Conservation (phyloP, 1,140 invertebrate species). For the Conus ventricosus region DNA sequence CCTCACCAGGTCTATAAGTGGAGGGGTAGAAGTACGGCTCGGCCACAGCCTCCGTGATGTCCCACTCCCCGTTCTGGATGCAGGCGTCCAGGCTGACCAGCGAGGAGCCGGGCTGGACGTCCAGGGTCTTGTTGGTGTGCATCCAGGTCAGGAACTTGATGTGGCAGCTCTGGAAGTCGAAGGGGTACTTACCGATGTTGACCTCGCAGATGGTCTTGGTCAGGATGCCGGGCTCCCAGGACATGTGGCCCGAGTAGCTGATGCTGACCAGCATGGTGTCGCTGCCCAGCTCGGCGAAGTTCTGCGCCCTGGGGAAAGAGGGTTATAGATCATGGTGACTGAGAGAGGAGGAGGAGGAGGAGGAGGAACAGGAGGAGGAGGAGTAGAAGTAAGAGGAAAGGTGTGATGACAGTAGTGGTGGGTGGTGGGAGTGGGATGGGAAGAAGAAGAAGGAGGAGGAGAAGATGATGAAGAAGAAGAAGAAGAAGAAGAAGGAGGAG, state of each 20-base stretch:
- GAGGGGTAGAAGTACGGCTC: conserved; percentile 55
- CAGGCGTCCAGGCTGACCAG: conserved; percentile 46
- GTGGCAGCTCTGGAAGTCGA: conserved; percentile 66
- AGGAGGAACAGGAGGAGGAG: too few species aligned
- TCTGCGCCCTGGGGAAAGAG: conserved; percentile 55
- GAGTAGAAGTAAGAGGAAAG: too few species aligned
- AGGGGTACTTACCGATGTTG: conserved; percentile 64
- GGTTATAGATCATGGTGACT: too few species aligned
- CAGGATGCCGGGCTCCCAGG: conserved; percentile 66
- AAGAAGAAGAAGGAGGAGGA: neutral
- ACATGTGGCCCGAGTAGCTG: conserved; percentile 56
- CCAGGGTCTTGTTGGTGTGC: conserved; percentile 65
- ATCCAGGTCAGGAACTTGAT: conserved; percentile 75
- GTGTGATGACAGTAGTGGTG: too few species aligned
- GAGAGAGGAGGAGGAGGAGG: too few species aligned
- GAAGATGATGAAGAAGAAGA: neutral
- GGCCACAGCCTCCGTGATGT: conserved; percentile 50
- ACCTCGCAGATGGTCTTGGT: conserved; percentile 65
- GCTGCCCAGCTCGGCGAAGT: conserved; percentile 64
- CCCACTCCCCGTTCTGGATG: conserved; percentile 64
- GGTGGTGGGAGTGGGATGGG: too few species aligned
- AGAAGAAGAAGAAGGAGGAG: neutral
- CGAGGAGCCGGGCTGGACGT: conserved; percentile 46
- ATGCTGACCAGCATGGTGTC: conserved; percentile 64
- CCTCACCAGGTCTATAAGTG: conserved; percentile 46